phyloP scores from a whole-genome alignment of 2,888 invertebrate species.

The Agriopis aurantiaria region DNA sequence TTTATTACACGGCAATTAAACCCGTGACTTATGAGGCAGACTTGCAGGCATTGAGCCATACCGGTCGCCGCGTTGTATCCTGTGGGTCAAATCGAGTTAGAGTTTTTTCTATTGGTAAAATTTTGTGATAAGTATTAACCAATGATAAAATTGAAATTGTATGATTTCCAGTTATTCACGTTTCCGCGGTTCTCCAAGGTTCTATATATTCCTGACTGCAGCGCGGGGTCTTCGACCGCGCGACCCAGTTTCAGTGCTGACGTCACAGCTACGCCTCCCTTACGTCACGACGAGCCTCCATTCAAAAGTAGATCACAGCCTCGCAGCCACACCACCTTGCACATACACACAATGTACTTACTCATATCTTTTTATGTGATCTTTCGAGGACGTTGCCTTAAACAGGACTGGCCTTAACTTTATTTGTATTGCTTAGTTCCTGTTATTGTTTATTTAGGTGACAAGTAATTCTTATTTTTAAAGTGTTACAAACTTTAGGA shows the following conservation, averaged over 20 bases:
- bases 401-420: conserved; percentile 1
- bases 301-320: conserved; percentile 84
- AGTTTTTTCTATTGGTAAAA: neutral
- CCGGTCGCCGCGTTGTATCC: too few relatives aligned
- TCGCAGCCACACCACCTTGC: conserved; percentile 55
- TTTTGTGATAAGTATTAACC: neutral
- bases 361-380: conserved; percentile 13
- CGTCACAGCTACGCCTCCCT: conserved; percentile 82
- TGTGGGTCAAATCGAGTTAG: too few relatives aligned
- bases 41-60: too few relatives aligned
- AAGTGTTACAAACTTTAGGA: neutral
- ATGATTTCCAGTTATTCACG: conserved; percentile 45
- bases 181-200: conserved; percentile 56
- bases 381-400: conserved; percentile 26
- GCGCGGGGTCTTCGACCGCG: conserved; percentile 75
- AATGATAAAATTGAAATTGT: neutral
- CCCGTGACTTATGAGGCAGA: too few relatives aligned
- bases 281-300: conserved; percentile 82
- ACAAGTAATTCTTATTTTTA: neutral
- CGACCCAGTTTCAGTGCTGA: conserved; percentile 78
- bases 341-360: conserved; percentile 17
- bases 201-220: conserved; percentile 68
- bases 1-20: too few relatives aligned
- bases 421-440: neutral
- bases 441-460: neutral